These are phyloP conservation scores for Microcebus tavaratra DNA, from an alignment of 2,113 vertebrate species.

Conservation along the genomic window DNA sequence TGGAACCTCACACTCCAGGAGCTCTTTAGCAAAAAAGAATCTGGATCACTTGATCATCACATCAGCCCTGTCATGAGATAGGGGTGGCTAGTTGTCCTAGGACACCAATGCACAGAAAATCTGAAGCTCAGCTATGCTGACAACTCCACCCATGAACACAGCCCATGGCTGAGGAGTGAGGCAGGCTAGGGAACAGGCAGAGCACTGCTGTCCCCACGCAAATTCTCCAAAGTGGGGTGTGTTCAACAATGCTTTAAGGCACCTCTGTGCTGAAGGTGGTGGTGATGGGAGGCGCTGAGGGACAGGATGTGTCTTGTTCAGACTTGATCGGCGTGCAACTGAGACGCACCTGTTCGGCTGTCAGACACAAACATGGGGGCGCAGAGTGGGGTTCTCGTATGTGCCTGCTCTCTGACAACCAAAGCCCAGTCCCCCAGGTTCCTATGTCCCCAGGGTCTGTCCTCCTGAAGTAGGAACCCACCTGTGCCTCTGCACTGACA, in stretches of 20 bases:
- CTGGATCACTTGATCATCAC: neutral
- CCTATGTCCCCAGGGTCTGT: rapidly evolving
- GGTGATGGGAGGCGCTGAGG: neutral
- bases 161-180: neutral
- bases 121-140: neutral
- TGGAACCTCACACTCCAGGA: neutral
- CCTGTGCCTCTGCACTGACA: neutral
- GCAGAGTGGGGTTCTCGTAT: neutral
- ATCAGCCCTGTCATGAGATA: neutral
- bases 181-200: too few relatives aligned
- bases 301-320: neutral
- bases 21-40: neutral
- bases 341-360: neutral
- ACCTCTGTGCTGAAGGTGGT: neutral
- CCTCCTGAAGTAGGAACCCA: neutral
- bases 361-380: neutral
- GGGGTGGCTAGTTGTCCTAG: rapidly evolving
- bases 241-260: neutral
- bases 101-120: neutral
- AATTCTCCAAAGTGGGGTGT: neutral
- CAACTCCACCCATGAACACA: neutral
- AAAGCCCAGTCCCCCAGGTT: neutral
- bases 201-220: too few relatives aligned
- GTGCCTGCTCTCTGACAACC: neutral
- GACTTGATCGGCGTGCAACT: too few relatives aligned